Conservation (phyloP, 2,797 vertebrate genomes). For the Rhincodon typus region DNA sequence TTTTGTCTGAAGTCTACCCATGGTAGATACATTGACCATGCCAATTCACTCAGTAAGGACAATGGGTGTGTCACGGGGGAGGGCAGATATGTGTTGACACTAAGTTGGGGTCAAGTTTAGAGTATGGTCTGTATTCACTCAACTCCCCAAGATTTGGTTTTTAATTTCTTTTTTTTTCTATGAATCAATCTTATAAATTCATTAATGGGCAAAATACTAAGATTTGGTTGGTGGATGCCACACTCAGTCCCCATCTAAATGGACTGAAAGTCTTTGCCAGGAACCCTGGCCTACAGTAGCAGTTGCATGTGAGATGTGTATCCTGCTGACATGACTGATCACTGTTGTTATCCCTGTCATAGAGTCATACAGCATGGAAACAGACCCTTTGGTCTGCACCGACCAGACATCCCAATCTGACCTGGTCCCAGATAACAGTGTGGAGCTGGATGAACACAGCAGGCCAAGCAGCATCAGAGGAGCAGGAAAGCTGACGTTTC, state of each 20-base stretch:
- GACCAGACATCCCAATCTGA: too few species aligned
- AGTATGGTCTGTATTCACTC: neutral
- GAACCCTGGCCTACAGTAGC: neutral
- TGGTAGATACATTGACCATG: too few species aligned
- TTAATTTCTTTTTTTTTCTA: neutral
- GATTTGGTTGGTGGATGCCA: neutral
- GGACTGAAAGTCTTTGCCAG: neutral
- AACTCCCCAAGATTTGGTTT: neutral
- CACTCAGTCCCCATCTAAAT: neutral
- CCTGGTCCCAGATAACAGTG: too few species aligned
- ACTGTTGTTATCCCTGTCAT: neutral
- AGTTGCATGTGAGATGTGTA: neutral
- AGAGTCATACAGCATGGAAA: too few species aligned
- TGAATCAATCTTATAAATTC: neutral
- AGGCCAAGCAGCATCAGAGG: too few species aligned
- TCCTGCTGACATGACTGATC: neutral
- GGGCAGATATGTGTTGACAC: too few species aligned
- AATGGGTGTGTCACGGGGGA: too few species aligned
- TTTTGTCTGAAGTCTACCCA: too few species aligned
- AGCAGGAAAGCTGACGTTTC: too few species aligned
- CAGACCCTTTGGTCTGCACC: too few species aligned
- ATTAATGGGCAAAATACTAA: neutral
- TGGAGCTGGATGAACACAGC: too few species aligned
- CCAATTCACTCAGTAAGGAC: too few species aligned
- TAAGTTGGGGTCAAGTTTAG: neutral